phyloP scores from a whole-genome alignment of 2,797 vertebrate genomes.

The Coilia nasus region DNA sequence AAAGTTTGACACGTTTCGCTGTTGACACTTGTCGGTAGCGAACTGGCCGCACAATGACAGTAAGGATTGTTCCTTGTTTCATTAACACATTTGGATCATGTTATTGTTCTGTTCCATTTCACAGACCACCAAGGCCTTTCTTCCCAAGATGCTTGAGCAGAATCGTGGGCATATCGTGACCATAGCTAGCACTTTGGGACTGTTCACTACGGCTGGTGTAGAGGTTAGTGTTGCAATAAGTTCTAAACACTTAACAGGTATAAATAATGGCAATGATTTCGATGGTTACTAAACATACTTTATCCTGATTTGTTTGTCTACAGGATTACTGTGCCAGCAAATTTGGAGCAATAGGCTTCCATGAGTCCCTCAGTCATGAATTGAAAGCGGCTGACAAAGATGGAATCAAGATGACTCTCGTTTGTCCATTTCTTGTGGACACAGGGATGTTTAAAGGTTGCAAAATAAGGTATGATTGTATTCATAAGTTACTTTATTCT shows the following conservation, averaged over 20 bases:
- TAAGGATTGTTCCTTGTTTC: background rate
- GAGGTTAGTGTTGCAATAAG: constrained; percentile 74
- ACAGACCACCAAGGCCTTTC: constrained; percentile 88
- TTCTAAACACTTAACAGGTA: background rate
- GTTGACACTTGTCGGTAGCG: background rate
- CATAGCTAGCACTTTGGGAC: constrained; percentile 84
- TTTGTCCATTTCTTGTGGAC: constrained; percentile 88
- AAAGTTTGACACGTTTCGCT: background rate
- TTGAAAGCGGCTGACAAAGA: constrained; percentile 87
- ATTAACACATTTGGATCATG: background rate
- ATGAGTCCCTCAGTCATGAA: constrained; percentile 88
- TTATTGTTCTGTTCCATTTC: constrained; percentile 6
- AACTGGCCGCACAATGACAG: background rate
- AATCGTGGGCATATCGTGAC: constrained; percentile 89
- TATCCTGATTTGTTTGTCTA: background rate
- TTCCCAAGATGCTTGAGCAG: constrained; percentile 87
- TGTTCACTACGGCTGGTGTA: constrained; percentile 88
- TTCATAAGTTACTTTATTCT: background rate
- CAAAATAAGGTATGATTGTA: constrained; percentile 77
- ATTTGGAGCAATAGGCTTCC: constrained; percentile 88
- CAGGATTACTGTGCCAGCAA: constrained; percentile 91
- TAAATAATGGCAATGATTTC: background rate
- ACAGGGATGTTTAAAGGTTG: constrained; percentile 87
- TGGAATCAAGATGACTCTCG: constrained; percentile 87
- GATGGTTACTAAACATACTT: background rate